These are phyloP conservation scores for Byasa hedistus DNA, from an alignment of 2,888 invertebrate genomes.

Conservation along the genomic window DNA sequence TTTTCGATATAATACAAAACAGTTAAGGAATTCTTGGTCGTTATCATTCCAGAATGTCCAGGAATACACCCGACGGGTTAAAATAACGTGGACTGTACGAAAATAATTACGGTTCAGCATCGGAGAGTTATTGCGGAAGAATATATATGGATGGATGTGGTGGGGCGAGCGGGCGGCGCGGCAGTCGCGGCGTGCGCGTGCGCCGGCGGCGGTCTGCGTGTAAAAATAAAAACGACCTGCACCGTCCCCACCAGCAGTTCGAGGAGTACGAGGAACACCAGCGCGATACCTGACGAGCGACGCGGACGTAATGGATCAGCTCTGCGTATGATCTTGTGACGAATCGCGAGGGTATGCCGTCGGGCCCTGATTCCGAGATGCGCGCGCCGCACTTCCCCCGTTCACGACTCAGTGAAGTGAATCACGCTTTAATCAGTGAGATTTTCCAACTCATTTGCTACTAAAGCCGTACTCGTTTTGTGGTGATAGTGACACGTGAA, in stretches of 20 bases:
- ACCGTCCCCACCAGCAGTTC: slow-evolving; percentile 38
- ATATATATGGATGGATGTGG: slow-evolving; percentile 28
- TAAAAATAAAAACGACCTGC: slow-evolving; percentile 46
- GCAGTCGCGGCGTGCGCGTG: slow-evolving; percentile 40
- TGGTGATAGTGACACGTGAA: not conserved
- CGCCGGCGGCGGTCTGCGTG: slow-evolving; percentile 51
- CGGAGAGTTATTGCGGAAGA: slow-evolving; percentile 29
- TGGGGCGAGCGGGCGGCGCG: not conserved
- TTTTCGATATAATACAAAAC: too few relatives aligned
- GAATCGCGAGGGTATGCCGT: slow-evolving; percentile 17
- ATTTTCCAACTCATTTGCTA: not conserved
- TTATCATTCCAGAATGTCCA: slow-evolving; percentile 18
- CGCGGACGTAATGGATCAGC: not conserved
- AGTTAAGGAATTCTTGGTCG: not conserved
- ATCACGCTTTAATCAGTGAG: slow-evolving; percentile 15
- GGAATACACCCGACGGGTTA: slow-evolving; percentile 13
- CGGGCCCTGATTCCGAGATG: slow-evolving; percentile 34
- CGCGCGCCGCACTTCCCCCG: slow-evolving; percentile 38
- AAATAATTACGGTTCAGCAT: slow-evolving; percentile 16
- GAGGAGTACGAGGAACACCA: too few relatives aligned
- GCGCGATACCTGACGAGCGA: too few relatives aligned
- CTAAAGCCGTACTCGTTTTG: not conserved
- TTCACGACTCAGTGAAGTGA: slow-evolving; percentile 32
- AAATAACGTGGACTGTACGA: slow-evolving; percentile 22
- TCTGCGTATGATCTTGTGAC: slow-evolving; percentile 27